Evolutionary conservation across 2,113 vertebrate genomes (phyloP).

Genomic region (Cyanistes caeruleus): DNA sequence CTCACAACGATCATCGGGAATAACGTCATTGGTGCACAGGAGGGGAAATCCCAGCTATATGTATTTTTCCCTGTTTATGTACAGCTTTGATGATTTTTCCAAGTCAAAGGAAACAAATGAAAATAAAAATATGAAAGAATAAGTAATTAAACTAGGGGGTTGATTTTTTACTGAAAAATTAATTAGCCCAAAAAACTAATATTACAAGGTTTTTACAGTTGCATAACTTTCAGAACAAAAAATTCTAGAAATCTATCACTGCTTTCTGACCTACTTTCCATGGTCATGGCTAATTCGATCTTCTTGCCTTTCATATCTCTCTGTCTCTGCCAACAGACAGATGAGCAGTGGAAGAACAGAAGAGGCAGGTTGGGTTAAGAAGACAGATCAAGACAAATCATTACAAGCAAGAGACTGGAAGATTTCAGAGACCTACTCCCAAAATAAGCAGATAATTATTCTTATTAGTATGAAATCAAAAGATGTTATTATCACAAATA

Average conservation of each 20-base stretch:
- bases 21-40: not conserved
- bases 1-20: not conserved
- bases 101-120: not conserved
- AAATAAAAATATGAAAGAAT: not conserved
- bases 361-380: constrained; percentile 45
- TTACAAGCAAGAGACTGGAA: not conserved
- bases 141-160: not conserved
- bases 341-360: constrained; percentile 51
- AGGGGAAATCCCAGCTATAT: constrained; percentile 3
- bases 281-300: constrained; percentile 57
- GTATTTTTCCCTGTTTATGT: not conserved
- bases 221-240: not conserved
- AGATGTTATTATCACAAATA: not conserved
- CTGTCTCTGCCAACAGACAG: constrained; percentile 49
- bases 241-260: constrained; percentile 30
- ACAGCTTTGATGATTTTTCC: not conserved
- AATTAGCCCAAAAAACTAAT: not conserved
- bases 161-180: not conserved
- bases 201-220: not conserved
- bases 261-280: constrained; percentile 67
- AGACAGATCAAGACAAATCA: constrained; percentile 18
- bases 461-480: not conserved
- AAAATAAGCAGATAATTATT: not conserved
- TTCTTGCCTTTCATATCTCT: constrained; percentile 58
- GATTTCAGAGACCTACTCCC: not conserved